These are phyloP conservation scores for Trichomycterus rosablanca DNA, from an alignment of 2,113 vertebrate genomes.

Conservation along the genomic window DNA sequence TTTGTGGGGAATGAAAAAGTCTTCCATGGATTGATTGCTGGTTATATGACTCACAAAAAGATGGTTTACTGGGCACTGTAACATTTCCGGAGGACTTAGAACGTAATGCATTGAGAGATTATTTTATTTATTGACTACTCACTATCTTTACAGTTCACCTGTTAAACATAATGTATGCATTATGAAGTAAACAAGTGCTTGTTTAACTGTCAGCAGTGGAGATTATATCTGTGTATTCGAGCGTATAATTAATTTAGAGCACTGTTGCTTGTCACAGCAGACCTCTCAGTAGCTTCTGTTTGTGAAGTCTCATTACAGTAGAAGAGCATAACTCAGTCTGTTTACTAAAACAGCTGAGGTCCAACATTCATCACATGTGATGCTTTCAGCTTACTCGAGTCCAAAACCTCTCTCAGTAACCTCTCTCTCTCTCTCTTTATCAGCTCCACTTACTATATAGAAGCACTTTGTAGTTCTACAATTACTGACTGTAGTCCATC, in stretches of 20 bases:
- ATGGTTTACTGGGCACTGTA: neutral
- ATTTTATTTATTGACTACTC: neutral
- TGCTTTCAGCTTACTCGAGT: slow-evolving; percentile 38
- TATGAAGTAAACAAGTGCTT: slow-evolving; percentile 6
- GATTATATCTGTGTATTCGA: slow-evolving; percentile 1
- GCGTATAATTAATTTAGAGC: slow-evolving; percentile 12
- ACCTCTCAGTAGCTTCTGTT: neutral
- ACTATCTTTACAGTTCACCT: neutral
- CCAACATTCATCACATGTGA: slow-evolving; percentile 35
- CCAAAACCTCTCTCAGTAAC: slow-evolving; percentile 53
- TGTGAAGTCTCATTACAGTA: slow-evolving; percentile 4
- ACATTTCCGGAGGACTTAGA: neutral
- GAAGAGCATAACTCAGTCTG: slow-evolving; percentile 3
- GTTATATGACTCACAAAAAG: neutral
- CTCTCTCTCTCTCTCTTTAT: no score
- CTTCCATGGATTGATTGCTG: neutral
- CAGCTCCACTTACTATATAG: no score
- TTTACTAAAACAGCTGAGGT: slow-evolving; percentile 10
- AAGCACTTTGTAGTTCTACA: no score
- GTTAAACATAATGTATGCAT: neutral
- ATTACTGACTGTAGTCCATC: no score
- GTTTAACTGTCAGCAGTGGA: no score
- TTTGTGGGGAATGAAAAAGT: slow-evolving; percentile 1
- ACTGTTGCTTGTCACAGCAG: neutral
- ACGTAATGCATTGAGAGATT: no score